Percentiles rank a stretch among this genome's conserved stretches.
Evolutionary conservation across 1,140 invertebrate species (phyloP).

Genomic region (Aphis craccivora): DNA sequence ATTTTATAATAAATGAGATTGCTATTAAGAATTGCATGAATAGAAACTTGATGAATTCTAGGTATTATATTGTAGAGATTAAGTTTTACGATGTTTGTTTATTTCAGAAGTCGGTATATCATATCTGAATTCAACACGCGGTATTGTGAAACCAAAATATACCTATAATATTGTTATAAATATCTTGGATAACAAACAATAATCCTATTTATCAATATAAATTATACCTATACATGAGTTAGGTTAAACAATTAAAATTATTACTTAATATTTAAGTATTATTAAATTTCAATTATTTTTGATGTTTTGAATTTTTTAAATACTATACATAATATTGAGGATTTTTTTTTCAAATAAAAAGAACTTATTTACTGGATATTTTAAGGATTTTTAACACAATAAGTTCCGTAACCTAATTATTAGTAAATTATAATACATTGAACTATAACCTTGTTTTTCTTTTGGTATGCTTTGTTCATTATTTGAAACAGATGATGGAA

Average conservation of each 20-base stretch:
- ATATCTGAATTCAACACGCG: too few species aligned
- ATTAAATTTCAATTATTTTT: background rate
- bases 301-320: background rate
- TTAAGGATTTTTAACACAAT: background rate
- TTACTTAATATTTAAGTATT: too few species aligned
- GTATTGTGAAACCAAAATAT: too few species aligned
- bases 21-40: background rate
- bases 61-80: background rate
- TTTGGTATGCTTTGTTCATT: background rate
- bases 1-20: background rate
- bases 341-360: background rate
- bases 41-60: background rate
- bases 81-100: background rate
- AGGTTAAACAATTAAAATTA: too few species aligned
- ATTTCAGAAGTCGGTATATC: too few species aligned
- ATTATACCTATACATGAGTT: too few species aligned
- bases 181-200: background rate
- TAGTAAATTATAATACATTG: background rate
- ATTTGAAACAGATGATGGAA: background rate
- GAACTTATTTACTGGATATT: background rate
- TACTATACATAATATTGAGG: background rate
- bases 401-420: background rate
- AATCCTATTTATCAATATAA: background rate
- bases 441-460: slow-evolving; percentile 18
- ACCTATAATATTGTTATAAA: too few species aligned